phyloP scores from a whole-genome alignment of 2,113 vertebrate genomes.

The Petromus typicus region DNA sequence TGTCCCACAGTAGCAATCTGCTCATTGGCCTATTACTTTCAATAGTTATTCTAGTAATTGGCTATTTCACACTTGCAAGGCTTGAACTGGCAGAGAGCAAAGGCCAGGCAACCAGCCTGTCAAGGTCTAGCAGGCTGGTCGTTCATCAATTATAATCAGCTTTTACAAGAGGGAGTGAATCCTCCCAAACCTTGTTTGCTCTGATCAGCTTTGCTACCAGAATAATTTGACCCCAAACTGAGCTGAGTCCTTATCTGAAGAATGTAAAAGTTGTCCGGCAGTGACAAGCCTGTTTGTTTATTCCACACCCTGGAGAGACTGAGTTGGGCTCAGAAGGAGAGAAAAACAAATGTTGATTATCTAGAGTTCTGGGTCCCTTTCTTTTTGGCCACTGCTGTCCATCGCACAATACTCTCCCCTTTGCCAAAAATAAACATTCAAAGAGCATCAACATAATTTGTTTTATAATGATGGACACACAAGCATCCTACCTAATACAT shows the following conservation, averaged over 20 bases:
- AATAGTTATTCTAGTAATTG: slow-evolving; percentile 96
- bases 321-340: neutral
- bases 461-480: neutral
- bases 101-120: slow-evolving; percentile 96
- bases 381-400: slow-evolving; percentile 73
- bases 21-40: slow-evolving; percentile 97
- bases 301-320: slow-evolving; percentile 43
- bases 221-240: slow-evolving; percentile 80
- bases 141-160: slow-evolving; percentile 99
- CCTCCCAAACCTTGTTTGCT: slow-evolving; percentile 89
- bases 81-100: slow-evolving; percentile 96
- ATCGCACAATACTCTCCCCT: neutral
- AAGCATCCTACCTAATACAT: neutral
- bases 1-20: slow-evolving; percentile 95
- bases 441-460: slow-evolving; percentile 16
- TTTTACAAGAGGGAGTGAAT: slow-evolving; percentile 89
- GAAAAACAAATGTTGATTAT: slow-evolving; percentile 45
- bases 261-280: slow-evolving; percentile 73
- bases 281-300: slow-evolving; percentile 77
- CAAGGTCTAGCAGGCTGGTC: slow-evolving; percentile 90
- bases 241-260: slow-evolving; percentile 77
- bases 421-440: slow-evolving; percentile 65
- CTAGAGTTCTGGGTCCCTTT: slow-evolving; percentile 69
- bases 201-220: slow-evolving; percentile 83
- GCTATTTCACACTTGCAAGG: slow-evolving; percentile 99